Base-by-base conservation (phyloP, 2,888 invertebrate genomes). In the Nineta flava region DNA sequence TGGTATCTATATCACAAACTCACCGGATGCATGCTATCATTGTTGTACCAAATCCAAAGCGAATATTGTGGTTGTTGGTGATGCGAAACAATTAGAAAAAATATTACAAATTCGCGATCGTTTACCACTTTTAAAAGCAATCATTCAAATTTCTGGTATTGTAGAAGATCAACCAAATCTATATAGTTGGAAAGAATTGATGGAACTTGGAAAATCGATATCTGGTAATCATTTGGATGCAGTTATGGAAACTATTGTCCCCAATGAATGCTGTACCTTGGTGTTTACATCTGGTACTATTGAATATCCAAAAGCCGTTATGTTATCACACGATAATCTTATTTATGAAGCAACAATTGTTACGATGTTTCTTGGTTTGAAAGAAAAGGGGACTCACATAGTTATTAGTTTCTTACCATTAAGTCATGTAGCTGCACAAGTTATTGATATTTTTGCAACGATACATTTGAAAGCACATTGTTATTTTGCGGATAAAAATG, bases 1-100 rank as follows among this genome's bases (percentile, higher is more conserved):
- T 46, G 93, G 94, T 52, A 84, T 94, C 61, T 94, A 94, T 68
- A 87, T 91, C 4, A 94, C 93, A 48, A 94, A 93, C 68, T 83
- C 86, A 1, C 71, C 87, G 0, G 91, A 92, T 53, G 85, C 92
- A 0, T 91, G 91, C 62, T 75, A 75, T 58, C 82, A 87, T 65
- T 86, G 88, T 58, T 75, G 87, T n/a, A 66, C 74, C 35, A 78
- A 77, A 53, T 85, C 87, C 47, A 70, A 75, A 49, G 83, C 91
- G n/a, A 87, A 91, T 66, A 87, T 94, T 59, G 81, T 87, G 55
- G 81, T 88, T 0, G 90, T 92, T 1, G 90, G 94, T 62, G 90
- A 93, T 66, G 75, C 81, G 54, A 82, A 82, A 60, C 92, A 91
- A 64, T 74, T 93, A 60, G 81, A 87, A 51, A 94, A 94, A 67